Evolutionary conservation across 2,888 invertebrate species (phyloP).

Genomic region (Mesorhabditis belari): DNA sequence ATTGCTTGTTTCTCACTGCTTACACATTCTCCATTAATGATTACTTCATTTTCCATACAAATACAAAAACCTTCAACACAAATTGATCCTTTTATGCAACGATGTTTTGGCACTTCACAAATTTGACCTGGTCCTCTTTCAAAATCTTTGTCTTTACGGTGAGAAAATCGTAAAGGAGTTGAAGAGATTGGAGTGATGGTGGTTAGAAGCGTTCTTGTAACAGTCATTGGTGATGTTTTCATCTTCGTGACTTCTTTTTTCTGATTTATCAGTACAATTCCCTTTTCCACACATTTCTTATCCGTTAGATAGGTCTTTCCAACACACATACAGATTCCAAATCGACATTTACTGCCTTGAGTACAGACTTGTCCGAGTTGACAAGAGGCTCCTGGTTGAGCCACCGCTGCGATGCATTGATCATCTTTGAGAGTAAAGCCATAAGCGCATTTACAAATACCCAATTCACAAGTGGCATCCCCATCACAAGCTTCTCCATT

Average conservation of each 20-base stretch:
- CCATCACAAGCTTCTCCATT: conserved; percentile 46
- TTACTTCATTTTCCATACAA: conserved; percentile 32
- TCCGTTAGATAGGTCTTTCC: conserved; percentile 21
- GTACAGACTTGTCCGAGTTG: conserved; percentile 38
- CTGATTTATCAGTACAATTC: background rate
- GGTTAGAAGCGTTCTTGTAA: background rate
- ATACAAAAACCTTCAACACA: conserved; percentile 28
- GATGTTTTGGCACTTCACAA: conserved; percentile 19
- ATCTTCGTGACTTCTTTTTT: background rate
- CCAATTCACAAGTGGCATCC: conserved; percentile 40
- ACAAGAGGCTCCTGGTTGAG: conserved; percentile 39
- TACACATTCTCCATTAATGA: conserved; percentile 30
- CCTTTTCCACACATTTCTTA: conserved; percentile 23
- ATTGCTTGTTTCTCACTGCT: conserved; percentile 23
- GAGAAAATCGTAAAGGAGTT: background rate
- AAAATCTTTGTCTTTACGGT: background rate
- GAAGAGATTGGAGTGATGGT: conserved; percentile 1
- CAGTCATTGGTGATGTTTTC: background rate
- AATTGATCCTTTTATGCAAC: conserved; percentile 30
- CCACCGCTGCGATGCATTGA: conserved; percentile 24
- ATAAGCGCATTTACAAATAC: conserved; percentile 42
- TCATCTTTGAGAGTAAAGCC: conserved; percentile 15
- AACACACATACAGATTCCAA: conserved; percentile 43
- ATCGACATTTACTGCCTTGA: conserved; percentile 40
- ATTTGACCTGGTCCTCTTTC: conserved; percentile 15